Evolutionary conservation across 2,113 vertebrate genomes (phyloP), one percentile per base, ranked within the genome.

Genomic region (Hippopotamus amphibius): DNA sequence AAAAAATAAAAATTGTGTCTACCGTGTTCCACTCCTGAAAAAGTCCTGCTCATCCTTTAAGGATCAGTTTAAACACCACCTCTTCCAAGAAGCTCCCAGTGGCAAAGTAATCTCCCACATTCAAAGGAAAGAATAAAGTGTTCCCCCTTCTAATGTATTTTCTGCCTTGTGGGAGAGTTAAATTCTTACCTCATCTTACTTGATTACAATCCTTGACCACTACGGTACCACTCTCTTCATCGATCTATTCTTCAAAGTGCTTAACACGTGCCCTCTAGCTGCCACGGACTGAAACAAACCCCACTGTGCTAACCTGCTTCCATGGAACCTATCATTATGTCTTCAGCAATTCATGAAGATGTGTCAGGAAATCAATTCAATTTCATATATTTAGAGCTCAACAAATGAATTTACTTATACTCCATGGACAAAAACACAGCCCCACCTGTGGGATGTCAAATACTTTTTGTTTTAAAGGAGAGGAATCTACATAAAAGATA

Each of bases 391-490:
- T 30, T 74, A 72, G 66, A 89, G 17, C 24, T 74, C 87, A 88
- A 87, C 63, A 89, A 63, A 74, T 43, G 16, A 77, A 59, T 59
- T 63, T 84, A 68, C 30, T 94, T 69, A 12, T 24, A 69, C 48
- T 57, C 46, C 4, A 53, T 48, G 30, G 80, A 88, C 50, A 94
- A 89, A 84, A 96, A 68, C 11, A 77, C n/a, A 90, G 79, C 17
- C 7, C 7, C 77, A 41, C n/a, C 46, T 71, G 55, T 13, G 30
- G 30, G 33, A 93, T 48, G 11, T 68, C 55, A 94, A 93, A 30
- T 57, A 15, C 21, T 53, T 69, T 85, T 88, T 80, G 33, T 66
- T 94, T 85, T 77, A 94, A 96, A 82, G 68, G 48, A 86, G 28
- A 28, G 26, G 41, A 90, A 61, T 57, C 55, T 94, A 48, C 13